Conservation (phyloP, 2,113 vertebrate species). For the Pelodiscus sinensis region DNA sequence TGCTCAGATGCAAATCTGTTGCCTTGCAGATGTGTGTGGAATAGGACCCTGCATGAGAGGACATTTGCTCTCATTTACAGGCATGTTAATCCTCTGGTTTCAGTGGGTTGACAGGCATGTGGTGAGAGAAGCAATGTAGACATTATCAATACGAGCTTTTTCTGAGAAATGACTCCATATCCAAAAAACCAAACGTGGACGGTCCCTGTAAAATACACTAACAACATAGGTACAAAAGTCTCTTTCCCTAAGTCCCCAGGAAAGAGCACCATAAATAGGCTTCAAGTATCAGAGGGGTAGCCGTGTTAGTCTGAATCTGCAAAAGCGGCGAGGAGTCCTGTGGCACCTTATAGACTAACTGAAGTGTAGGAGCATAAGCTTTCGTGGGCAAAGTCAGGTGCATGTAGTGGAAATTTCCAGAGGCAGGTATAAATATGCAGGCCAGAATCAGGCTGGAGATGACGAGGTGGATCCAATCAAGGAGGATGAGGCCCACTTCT, state of each 20-base stretch:
- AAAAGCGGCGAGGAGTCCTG: too few relatives aligned
- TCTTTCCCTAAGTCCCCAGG: too few relatives aligned
- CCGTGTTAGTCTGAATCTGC: too few relatives aligned
- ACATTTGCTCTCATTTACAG: neutral
- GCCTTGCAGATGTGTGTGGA: neutral
- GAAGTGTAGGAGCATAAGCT: too few relatives aligned
- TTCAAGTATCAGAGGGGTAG: too few relatives aligned
- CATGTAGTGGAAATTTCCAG: too few relatives aligned
- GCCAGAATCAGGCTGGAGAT: too few relatives aligned
- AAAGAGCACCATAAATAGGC: neutral
- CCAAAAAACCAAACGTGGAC: neutral
- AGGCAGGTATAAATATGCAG: too few relatives aligned
- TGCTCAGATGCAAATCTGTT: neutral
- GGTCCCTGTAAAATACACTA: neutral
- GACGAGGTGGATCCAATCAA: too few relatives aligned
- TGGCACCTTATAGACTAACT: too few relatives aligned
- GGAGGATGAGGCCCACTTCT: too few relatives aligned
- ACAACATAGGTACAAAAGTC: neutral
- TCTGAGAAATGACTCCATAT: slow-evolving; percentile 21
- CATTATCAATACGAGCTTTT: neutral
- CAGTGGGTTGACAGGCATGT: neutral
- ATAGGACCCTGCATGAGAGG: neutral
- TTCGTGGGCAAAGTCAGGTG: too few relatives aligned
- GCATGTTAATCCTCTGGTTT: neutral
- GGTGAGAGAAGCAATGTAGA: neutral